phyloP scores from a whole-genome alignment of 1,140 invertebrate genomes.

The Chrysoperla carnea region DNA sequence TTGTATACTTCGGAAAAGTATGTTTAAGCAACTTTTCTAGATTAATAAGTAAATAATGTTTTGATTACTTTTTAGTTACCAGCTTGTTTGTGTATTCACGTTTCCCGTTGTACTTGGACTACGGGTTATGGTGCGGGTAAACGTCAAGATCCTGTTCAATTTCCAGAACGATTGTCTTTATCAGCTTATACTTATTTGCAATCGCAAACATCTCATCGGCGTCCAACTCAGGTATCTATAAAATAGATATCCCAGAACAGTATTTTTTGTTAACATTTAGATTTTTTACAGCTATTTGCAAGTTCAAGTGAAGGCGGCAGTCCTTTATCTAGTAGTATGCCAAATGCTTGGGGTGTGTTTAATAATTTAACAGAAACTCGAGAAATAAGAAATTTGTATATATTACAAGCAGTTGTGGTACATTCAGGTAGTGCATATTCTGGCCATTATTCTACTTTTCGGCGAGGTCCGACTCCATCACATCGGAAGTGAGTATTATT shows the following conservation, averaged over 20 bases:
- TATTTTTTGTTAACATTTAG: not conserved
- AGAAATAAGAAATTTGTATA: constrained; percentile 36
- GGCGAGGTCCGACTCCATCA: constrained; percentile 40
- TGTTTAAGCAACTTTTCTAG: not conserved
- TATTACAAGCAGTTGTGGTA: constrained; percentile 69
- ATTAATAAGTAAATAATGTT: not conserved
- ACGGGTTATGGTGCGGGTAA: constrained; percentile 56
- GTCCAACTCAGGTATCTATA: constrained; percentile 1
- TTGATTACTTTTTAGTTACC: constrained; percentile 40
- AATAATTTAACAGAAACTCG: constrained; percentile 15
- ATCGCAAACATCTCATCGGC: constrained; percentile 22
- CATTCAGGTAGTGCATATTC: constrained; percentile 70
- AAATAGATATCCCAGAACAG: not conserved
- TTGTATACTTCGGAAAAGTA: constrained; percentile 75
- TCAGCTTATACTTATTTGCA: constrained; percentile 55
- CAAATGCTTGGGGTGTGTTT: constrained; percentile 13
- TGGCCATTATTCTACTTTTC: constrained; percentile 85
- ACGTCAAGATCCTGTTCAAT: constrained; percentile 67
- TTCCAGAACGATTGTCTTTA: constrained; percentile 67
- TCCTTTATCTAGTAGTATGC: constrained; percentile 19
- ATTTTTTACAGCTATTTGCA: constrained; percentile 1
- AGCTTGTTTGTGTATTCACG: constrained; percentile 67
- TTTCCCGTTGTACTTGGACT: constrained; percentile 71
- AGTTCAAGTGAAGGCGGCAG: constrained; percentile 21
- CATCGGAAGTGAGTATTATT: constrained; percentile 13